Base-by-base conservation (phyloP, 2,113 vertebrate species). In the Ailurus styani region DNA sequence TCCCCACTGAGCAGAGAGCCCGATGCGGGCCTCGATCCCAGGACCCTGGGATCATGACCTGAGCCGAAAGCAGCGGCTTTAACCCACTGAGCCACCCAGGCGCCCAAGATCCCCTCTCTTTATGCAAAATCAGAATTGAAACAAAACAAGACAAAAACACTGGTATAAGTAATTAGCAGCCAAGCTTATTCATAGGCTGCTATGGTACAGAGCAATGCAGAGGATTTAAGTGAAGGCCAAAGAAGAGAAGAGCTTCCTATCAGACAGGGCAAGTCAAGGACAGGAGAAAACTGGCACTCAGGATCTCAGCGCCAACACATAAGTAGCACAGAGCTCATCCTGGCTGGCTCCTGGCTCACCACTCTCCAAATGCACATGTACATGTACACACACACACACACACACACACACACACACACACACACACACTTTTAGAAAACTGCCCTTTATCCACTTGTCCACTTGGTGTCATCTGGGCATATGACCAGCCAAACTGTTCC, bases 391-490 rank as follows among this genome's bases (percentile, higher is more conserved):
- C n/a, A n/a, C n/a, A n/a, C n/a, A n/a, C n/a, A n/a, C n/a, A n/a
- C n/a, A 64, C 29, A 64, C 62, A 64, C 13, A n/a, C 64, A n/a
- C 34, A 9, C 14, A 66, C 31, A 66, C 64, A 66, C 31, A 20
- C 10, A 13, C 13, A 89, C n/a, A 68, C 82, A 87, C 57, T 96
- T 96, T 97, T 91, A 95, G 84, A 96, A 98, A 97, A 96, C 62
- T 77, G 55, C 54, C 90, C 87, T 97, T 87, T 68, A 84, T 75
- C 47, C 42, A 79, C 50, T 90, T 98, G 94, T 95, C 90, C 42
- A 79, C 55, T 93, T 94, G 64, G 62, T 94, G 47, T 75, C 42
- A 94, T 66, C 12, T 97, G 95, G 55, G 88, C 95, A 97, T 50
- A 90, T 94, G 40, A 95, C 88, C 70, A 95, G 60, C 66, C 87